phyloP scores from a whole-genome alignment of 1,140 invertebrate species.

The Dreissena rostriformis region DNA sequence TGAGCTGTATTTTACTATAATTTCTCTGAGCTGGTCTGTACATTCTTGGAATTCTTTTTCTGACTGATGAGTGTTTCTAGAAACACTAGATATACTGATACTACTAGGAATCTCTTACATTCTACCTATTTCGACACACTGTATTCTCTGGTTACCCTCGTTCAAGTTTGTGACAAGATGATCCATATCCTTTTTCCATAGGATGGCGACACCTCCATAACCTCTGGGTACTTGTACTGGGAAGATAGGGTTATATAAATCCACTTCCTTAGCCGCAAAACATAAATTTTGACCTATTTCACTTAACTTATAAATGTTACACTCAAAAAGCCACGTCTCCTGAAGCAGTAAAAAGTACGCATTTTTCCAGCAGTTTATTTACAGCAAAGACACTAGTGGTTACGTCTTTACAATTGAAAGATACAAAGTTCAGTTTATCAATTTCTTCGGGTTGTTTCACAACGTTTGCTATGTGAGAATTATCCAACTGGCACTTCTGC shows the following conservation, averaged over 20 bases:
- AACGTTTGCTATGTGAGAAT: no score
- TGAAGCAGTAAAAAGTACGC: neutral
- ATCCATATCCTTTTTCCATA: slow-evolving; percentile 31
- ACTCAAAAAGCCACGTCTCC: neutral
- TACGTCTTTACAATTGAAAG: no score
- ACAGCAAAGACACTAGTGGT: slow-evolving; percentile 2
- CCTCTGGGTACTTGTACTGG: slow-evolving; percentile 40
- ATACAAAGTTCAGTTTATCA: no score
- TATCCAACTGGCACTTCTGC: no score
- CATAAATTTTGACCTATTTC: neutral
- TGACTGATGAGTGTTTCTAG: no score
- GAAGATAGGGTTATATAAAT: slow-evolving; percentile 15
- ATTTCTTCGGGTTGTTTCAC: no score
- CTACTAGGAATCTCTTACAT: no score
- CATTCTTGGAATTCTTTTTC: no score
- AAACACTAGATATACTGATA: no score
- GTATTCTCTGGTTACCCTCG: slow-evolving; percentile 26
- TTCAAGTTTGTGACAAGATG: neutral
- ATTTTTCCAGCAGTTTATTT: slow-evolving; percentile 3
- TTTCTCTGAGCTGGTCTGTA: no score
- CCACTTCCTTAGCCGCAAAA: slow-evolving; percentile 12
- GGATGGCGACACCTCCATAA: slow-evolving; percentile 36
- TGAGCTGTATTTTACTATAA: no score
- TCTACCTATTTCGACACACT: slow-evolving; percentile 8
- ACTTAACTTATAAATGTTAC: neutral